Percentiles rank a stretch among this genome's conserved stretches.
These are phyloP conservation scores for Bombus picipes DNA, from an alignment of 1,140 invertebrate genomes.

Conservation along the genomic window DNA sequence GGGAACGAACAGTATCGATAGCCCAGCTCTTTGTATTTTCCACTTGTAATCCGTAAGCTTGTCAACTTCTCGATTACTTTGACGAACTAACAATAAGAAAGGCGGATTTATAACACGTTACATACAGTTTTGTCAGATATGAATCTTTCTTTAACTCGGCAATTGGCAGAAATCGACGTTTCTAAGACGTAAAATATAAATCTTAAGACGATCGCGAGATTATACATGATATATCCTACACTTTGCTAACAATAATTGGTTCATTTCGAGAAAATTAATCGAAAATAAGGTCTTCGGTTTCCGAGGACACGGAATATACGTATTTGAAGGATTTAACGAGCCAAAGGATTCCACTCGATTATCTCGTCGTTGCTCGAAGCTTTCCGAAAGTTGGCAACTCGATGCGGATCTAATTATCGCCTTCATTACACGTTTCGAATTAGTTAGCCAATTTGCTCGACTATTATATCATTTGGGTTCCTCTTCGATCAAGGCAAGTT, in stretches of 20 bases:
- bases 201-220: neutral
- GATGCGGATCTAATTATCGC: constrained; percentile 43
- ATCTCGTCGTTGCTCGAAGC: constrained; percentile 30
- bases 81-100: neutral
- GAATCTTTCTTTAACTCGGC: neutral
- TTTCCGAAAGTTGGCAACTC: constrained; percentile 34
- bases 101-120: neutral
- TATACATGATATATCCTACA: too few relatives aligned
- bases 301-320: neutral
- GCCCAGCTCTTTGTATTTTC: neutral
- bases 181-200: neutral
- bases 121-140: neutral
- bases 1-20: neutral
- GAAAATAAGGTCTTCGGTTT: neutral
- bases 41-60: neutral
- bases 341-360: constrained; percentile 33
- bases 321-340: constrained; percentile 23
- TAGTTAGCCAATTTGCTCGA: constrained; percentile 22
- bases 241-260: too few relatives aligned
- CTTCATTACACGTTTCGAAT: constrained; percentile 40
- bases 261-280: neutral
- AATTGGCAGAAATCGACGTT: neutral
- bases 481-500: neutral
- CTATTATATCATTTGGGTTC: neutral
- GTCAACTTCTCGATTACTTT: neutral